Percentiles rank a stretch among this genome's conserved stretches.
Conservation (phyloP, 92 coral and sea anemone species). For the Diadumene lineata region DNA sequence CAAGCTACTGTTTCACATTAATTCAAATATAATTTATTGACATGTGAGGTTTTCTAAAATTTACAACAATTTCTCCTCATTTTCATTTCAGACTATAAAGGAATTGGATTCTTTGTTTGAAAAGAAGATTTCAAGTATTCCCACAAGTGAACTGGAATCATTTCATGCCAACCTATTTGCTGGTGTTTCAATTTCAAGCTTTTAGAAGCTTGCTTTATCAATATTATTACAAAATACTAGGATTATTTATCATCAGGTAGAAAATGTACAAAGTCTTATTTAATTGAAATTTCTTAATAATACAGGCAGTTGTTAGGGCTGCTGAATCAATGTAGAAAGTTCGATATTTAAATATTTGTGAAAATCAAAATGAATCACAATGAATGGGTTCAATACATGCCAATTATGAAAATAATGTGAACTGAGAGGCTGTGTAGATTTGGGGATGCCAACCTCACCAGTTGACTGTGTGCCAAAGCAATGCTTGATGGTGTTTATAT, state of each 20-base stretch:
- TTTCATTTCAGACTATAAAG: constrained; percentile 51
- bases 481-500: too few relatives aligned
- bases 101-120: constrained; percentile 72
- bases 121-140: constrained; percentile 57
- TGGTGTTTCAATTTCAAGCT: constrained; percentile 83
- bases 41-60: too few relatives aligned
- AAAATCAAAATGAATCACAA: too few relatives aligned
- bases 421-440: too few relatives aligned
- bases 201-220: constrained; percentile 32
- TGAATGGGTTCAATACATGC: too few relatives aligned
- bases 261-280: constrained; percentile 21
- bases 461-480: too few relatives aligned
- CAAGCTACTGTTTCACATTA: too few relatives aligned
- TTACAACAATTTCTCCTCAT: neutral
- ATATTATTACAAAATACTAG: neutral
- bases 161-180: constrained; percentile 69
- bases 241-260: neutral
- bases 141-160: constrained; percentile 70
- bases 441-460: too few relatives aligned
- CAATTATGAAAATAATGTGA: too few relatives aligned
- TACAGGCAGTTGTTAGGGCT: neutral
- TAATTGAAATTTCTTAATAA: constrained; percentile 1
- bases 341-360: neutral
- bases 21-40: too few relatives aligned
- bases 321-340: neutral